Conservation (phyloP, 2,113 vertebrate species). For the Typhlomys cinereus region DNA sequence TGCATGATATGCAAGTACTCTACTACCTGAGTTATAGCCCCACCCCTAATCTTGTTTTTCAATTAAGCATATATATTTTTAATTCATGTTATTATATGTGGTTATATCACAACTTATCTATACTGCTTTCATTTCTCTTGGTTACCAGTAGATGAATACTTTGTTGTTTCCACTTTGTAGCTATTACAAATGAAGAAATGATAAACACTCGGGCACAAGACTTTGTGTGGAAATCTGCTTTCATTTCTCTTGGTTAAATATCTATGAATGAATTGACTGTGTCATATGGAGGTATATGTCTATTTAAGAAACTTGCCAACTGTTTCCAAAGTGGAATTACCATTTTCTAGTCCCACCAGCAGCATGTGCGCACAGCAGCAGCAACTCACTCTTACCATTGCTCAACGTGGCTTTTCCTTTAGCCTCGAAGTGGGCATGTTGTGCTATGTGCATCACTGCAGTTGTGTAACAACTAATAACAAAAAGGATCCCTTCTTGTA, state of each 20-base stretch:
- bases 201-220: neutral
- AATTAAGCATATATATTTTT: neutral
- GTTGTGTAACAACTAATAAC: conserved; percentile 16
- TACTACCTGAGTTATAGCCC: too few species aligned
- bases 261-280: neutral
- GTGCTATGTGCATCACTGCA: too few species aligned
- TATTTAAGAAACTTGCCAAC: conserved; percentile 9
- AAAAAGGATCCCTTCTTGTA: neutral
- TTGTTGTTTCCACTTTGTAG: neutral
- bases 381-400: neutral
- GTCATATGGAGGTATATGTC: neutral
- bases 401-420: neutral
- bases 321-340: neutral
- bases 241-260: conserved; percentile 15
- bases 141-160: neutral
- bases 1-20: too few species aligned
- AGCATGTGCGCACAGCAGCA: neutral
- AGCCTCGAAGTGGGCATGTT: neutral
- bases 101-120: neutral
- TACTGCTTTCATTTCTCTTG: too few species aligned
- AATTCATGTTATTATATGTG: neutral
- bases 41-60: too few species aligned
- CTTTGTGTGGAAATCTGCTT: neutral
- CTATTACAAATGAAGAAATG: neutral
- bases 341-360: neutral